phyloP scores from a whole-genome alignment of 2,797 vertebrate genomes.

The Sebastes vulpes region DNA sequence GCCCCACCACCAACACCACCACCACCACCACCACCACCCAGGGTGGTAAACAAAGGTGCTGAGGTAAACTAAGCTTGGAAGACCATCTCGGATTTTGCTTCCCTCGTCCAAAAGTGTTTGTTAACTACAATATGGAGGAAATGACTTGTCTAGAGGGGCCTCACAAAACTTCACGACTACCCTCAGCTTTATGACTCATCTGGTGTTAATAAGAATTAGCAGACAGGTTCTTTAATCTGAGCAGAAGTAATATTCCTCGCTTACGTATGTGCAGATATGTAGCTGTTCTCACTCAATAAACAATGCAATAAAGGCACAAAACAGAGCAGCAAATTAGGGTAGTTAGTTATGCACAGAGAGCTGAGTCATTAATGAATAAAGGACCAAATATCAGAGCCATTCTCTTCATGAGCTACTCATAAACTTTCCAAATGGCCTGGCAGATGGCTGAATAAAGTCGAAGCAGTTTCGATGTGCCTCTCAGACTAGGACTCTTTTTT shows the following conservation, averaged over 20 bases:
- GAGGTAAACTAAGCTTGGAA: not conserved
- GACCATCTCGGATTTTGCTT: not conserved
- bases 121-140: not conserved
- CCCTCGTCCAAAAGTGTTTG: not conserved
- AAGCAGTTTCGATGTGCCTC: conserved; percentile 33
- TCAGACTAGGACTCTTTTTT: conserved; percentile 30
- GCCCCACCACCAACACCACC: not conserved
- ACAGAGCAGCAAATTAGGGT: conserved; percentile 21
- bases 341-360: conserved; percentile 41
- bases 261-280: not conserved
- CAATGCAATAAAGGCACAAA: conserved; percentile 17
- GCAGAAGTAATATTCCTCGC: not conserved
- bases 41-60: conserved; percentile 10
- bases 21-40: not conserved
- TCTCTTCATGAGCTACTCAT: conserved; percentile 36
- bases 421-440: conserved; percentile 46
- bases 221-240: not conserved
- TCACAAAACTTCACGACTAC: not conserved
- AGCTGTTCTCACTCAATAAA: conserved; percentile 13
- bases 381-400: conserved; percentile 40
- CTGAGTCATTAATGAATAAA: conserved; percentile 59
- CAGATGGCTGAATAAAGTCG: conserved; percentile 45
- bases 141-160: not conserved
- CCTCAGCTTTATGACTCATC: conserved; percentile 20
- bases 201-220: conserved; percentile 28